phyloP scores from a whole-genome alignment of 2,113 vertebrate species.

The Atherinomorus stipes region DNA sequence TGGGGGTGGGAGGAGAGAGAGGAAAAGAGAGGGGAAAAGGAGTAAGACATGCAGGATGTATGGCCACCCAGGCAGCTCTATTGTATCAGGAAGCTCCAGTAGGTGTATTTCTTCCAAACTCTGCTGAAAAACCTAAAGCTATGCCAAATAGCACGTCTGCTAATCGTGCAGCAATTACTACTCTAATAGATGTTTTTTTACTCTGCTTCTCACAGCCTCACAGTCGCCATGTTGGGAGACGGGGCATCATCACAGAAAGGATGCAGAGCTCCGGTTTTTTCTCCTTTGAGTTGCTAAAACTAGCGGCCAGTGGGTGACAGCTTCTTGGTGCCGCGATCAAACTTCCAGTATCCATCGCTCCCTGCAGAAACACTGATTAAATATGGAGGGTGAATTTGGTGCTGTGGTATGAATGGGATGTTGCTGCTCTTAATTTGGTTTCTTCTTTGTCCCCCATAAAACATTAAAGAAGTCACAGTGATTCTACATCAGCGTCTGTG shows the following conservation, averaged over 20 bases:
- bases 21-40: constrained; percentile 62
- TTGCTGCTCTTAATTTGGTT: constrained; percentile 12
- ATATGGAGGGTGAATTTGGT: constrained; percentile 19
- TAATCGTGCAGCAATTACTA: constrained; percentile 86
- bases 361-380: constrained; percentile 21
- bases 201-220: constrained; percentile 44
- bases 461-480: too few relatives aligned
- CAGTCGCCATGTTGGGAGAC: constrained; percentile 74
- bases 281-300: constrained; percentile 20
- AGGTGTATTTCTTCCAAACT: constrained; percentile 85
- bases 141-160: constrained; percentile 85
- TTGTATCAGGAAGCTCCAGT: constrained; percentile 88
- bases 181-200: constrained; percentile 83
- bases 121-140: constrained; percentile 70
- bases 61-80: constrained; percentile 83
- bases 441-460: not conserved
- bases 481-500: too few relatives aligned
- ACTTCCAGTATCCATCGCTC: constrained; percentile 5
- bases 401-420: constrained; percentile 4
- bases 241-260: constrained; percentile 37
- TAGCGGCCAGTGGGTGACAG: not conserved
- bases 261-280: constrained; percentile 36
- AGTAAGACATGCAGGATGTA: constrained; percentile 85
- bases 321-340: constrained; percentile 12
- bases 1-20: constrained; percentile 69